Evolutionary conservation across 2,797 vertebrate genomes (phyloP).

Genomic region (Chelon labrosus): DNA sequence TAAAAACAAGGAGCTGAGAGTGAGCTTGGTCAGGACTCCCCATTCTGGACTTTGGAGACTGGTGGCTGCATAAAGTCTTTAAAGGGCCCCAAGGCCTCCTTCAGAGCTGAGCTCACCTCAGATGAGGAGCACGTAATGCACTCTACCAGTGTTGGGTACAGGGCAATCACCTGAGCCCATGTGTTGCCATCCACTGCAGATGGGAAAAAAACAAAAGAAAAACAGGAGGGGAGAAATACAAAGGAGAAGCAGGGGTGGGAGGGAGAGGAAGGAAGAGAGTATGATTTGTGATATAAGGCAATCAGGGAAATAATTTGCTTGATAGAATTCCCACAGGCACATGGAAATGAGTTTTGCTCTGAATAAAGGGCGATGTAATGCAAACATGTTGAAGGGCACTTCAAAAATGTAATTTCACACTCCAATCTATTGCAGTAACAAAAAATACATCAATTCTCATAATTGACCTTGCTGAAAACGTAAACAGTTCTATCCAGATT

Average conservation of each 20-base stretch:
- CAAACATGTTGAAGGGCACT: conserved; percentile 67
- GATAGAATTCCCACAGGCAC: conserved; percentile 50
- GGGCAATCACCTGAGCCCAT: conserved; percentile 97
- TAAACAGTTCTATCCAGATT: conserved; percentile 53
- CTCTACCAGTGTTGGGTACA: conserved; percentile 97
- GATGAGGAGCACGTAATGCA: conserved; percentile 97
- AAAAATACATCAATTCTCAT: conserved; percentile 23
- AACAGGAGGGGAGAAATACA: not conserved
- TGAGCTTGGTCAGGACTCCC: conserved; percentile 92
- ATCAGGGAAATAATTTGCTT: conserved; percentile 65
- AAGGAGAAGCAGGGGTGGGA: conserved; percentile 5
- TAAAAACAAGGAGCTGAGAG: conserved; percentile 61
- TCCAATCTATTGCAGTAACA: conserved; percentile 39
- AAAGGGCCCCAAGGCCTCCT: conserved; percentile 97
- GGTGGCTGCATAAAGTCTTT: conserved; percentile 99
- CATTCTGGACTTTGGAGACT: conserved; percentile 95
- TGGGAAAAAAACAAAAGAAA: conserved; percentile 18
- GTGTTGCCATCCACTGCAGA: conserved; percentile 94
- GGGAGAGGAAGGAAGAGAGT: conserved; percentile 21
- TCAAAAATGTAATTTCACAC: conserved; percentile 57
- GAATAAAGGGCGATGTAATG: conserved; percentile 30
- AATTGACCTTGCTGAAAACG: conserved; percentile 64
- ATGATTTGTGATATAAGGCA: conserved; percentile 53
- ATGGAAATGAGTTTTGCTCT: conserved; percentile 56
- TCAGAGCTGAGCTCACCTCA: conserved; percentile 96